Percentiles rank a stretch among this genome's conserved stretches.
Evolutionary conservation across 2,888 invertebrate species (phyloP).

Genomic region (Andrena trimmerana): DNA sequence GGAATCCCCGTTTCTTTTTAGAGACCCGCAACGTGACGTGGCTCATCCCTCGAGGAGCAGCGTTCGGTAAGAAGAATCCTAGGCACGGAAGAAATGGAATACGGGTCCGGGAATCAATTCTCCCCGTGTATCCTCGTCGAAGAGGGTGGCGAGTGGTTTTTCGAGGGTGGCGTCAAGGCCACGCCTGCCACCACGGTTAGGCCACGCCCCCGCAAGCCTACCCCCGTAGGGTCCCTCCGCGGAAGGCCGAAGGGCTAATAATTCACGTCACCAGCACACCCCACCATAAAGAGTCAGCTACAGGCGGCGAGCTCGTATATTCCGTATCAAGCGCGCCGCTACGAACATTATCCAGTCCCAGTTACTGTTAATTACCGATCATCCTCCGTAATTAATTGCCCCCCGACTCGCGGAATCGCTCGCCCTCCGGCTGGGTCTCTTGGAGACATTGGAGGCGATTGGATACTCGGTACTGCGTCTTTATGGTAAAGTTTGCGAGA

Average conservation of each 20-base stretch:
- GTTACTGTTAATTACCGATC: conserved; percentile 77
- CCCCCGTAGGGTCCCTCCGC: conserved; percentile 49
- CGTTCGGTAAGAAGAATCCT: neutral
- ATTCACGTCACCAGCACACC: conserved; percentile 84
- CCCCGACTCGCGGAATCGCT: neutral
- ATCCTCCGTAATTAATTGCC: conserved; percentile 74
- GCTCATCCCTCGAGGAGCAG: neutral
- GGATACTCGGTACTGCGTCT: neutral
- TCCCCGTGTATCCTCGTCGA: conserved; percentile 41
- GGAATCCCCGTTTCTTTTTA: too few relatives aligned
- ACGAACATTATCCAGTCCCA: conserved; percentile 73
- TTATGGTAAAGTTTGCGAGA: neutral
- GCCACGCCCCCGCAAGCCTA: conserved; percentile 78
- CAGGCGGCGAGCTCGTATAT: conserved; percentile 69
- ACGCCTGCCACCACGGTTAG: conserved; percentile 78
- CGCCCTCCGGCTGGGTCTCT: neutral
- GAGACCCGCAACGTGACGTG: neutral
- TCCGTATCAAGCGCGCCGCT: conserved; percentile 61
- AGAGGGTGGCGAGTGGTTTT: conserved; percentile 47
- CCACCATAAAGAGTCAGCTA: conserved; percentile 83
- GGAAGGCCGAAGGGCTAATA: conserved; percentile 80
- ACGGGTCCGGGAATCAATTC: conserved; percentile 69
- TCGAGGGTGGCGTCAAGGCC: conserved; percentile 69
- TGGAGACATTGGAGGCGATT: neutral
- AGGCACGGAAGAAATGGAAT: conserved; percentile 54